These are phyloP conservation scores for Eidolon dupreanum DNA, from an alignment of 2,797 vertebrate genomes.

Conservation along the genomic window DNA sequence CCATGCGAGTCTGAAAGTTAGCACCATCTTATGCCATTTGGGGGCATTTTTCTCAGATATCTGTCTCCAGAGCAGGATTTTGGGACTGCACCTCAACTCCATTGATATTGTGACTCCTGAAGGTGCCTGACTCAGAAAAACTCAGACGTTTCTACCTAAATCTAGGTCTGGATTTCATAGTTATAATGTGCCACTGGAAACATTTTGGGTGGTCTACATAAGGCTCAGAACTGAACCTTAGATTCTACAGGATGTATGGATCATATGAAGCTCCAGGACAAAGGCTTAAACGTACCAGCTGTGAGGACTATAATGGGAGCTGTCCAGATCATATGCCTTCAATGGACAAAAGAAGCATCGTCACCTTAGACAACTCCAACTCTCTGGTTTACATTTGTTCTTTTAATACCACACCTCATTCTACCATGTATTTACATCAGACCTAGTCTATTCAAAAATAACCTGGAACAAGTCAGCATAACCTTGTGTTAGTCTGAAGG, in stretches of 20 bases:
- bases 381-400: not conserved
- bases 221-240: not conserved
- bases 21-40: not conserved
- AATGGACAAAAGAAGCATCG: not conserved
- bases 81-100: not conserved
- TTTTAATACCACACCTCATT: not conserved
- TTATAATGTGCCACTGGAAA: not conserved
- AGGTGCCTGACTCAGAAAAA: not conserved
- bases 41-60: constrained; percentile 6
- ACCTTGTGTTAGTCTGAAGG: not conserved
- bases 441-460: not conserved
- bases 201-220: not conserved
- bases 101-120: not conserved
- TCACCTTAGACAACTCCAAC: not conserved
- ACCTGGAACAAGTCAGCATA: not conserved
- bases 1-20: not conserved
- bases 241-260: not conserved
- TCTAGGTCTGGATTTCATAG: not conserved
- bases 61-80: not conserved
- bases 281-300: not conserved
- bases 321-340: not conserved
- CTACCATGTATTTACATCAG: not conserved
- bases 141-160: not conserved
- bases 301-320: not conserved
- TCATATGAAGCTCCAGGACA: not conserved